These are phyloP conservation scores for Molothrus ater DNA, from an alignment of 2,797 vertebrate species.

Conservation along the genomic window DNA sequence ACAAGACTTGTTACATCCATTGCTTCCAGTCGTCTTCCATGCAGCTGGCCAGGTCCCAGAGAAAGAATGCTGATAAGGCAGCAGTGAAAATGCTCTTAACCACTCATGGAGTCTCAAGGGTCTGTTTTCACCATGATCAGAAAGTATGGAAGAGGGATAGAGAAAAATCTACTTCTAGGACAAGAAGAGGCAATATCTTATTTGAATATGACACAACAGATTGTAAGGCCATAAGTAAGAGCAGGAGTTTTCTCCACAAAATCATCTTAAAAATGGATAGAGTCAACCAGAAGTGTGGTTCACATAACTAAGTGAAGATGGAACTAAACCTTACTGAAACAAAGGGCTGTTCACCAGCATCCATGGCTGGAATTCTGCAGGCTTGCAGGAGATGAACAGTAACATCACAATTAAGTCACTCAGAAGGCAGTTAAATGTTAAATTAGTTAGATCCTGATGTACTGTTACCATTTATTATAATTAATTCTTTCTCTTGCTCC, in stretches of 20 bases:
- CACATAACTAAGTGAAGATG: not conserved
- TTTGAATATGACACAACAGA: not conserved
- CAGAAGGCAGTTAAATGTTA: not conserved
- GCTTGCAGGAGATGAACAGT: not conserved
- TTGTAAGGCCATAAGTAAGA: not conserved
- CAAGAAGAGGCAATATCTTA: not conserved
- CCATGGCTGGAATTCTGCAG: not conserved
- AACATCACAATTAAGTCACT: not conserved
- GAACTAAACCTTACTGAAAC: not conserved
- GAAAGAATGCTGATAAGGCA: not conserved
- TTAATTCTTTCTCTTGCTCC: not conserved
- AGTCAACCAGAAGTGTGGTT: not conserved
- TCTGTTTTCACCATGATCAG: not conserved
- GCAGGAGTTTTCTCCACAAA: not conserved
- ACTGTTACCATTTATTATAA: not conserved
- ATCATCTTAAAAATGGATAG: not conserved
- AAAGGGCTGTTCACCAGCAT: not conserved
- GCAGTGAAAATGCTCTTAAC: not conserved
- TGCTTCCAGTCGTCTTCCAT: not conserved
- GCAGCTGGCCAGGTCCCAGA: not conserved
- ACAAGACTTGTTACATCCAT: not conserved
- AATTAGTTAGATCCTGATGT: not conserved
- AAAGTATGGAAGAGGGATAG: not conserved
- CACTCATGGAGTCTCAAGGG: rapidly evolving
- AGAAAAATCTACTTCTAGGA: not conserved